phyloP scores from a whole-genome alignment of 2,888 invertebrate genomes.

The Ctenicera cuprea region DNA sequence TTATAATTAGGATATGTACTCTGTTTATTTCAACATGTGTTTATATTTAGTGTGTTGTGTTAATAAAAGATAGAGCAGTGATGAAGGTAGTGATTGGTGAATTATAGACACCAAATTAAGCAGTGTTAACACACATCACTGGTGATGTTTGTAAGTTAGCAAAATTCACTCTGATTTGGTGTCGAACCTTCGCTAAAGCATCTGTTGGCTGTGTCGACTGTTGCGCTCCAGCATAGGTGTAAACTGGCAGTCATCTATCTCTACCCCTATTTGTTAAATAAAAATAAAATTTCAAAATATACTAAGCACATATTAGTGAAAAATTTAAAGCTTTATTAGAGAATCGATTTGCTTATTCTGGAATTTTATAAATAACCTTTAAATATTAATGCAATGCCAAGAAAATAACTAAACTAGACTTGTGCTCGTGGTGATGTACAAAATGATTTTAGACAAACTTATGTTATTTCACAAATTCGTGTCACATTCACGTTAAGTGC shows the following conservation, averaged over 20 bases:
- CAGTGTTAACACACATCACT: conserved; percentile 37
- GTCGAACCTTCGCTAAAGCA: conserved; percentile 57
- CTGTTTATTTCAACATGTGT: neutral
- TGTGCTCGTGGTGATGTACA: conserved; percentile 5
- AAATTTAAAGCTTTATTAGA: conserved; percentile 16
- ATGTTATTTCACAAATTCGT: conserved; percentile 31
- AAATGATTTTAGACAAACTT: neutral
- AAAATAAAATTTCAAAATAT: conserved; percentile 50
- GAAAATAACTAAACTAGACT: neutral
- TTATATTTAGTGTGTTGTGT: conserved; percentile 8
- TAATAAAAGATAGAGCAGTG: conserved; percentile 13
- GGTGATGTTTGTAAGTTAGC: conserved; percentile 38
- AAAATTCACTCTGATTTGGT: conserved; percentile 47
- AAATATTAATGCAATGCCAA: neutral
- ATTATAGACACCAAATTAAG: conserved; percentile 33
- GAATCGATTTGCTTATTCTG: conserved; percentile 10
- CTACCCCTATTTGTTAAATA: conserved; percentile 51
- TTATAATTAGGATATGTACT: too few relatives aligned
- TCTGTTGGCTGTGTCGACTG: conserved; percentile 56
- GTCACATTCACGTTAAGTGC: conserved; percentile 16
- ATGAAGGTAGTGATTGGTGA: conserved; percentile 20
- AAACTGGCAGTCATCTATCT: conserved; percentile 54
- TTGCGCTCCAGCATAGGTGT: conserved; percentile 58
- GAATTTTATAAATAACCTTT: neutral
- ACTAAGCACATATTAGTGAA: conserved; percentile 36